Base-by-base conservation (phyloP, 1,140 invertebrate species). In the Tigriopus japonicus region DNA sequence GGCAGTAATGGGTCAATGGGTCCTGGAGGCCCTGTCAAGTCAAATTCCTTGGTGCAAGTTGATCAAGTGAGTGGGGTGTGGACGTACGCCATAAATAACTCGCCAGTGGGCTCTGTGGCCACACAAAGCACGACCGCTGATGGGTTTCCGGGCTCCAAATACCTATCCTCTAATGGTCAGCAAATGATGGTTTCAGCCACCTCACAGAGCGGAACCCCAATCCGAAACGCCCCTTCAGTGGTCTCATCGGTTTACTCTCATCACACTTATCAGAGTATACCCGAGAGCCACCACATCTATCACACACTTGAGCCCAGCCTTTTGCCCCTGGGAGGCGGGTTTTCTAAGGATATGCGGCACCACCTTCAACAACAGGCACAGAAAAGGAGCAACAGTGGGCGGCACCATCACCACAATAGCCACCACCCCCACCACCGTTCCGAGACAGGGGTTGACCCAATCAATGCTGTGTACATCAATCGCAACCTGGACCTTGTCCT, bases 281-380 rank as follows among this genome's bases (percentile, higher is more conserved):
- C 52, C 6, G 52, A 54, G 23, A 42, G n/a, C 7, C 55, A 58
- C 35, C 28, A 35, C 28, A 41, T 58, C 23, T 58, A 58, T 42
- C 55, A 58, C 35, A 58, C 55, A 5, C 15, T 58, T 6, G 55
- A 58, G 13, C 55, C 55, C 23, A 70, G 72, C 52, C n/a, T 17
- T 6, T 49, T 49, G 6, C 45, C 19, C 10, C 12, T 49, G 28
- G 28, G 28, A 3, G 28, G 3, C 3, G 28, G 28, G 28, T 35
- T 35, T 9, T 5, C 3, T 35, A 35, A 35, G 28, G 28, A 35
- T 9, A 9, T 35, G 28, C 28, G 28, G 9, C 28, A 35, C 28
- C 28, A 35, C 9, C 28, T 35, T 35, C 28, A 35, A 35, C n/a
- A 17, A 10, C n/a, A 49, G 12, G 45, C 12, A 5, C n/a, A 15